Evolutionary conservation across 2,113 vertebrate genomes (phyloP).

Genomic region (Synodontis membranacea): DNA sequence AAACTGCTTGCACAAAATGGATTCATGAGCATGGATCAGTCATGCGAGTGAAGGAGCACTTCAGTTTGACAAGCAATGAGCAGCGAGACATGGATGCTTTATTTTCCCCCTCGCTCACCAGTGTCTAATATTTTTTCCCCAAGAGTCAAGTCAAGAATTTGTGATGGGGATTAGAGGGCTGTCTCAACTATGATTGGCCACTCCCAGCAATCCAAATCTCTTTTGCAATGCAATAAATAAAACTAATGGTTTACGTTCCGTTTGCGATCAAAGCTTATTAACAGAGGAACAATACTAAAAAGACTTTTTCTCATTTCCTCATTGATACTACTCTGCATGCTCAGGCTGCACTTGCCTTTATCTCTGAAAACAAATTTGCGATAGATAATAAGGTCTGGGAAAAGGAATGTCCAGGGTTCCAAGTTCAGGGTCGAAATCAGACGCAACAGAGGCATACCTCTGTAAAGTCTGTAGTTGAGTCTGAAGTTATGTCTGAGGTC

Average conservation of each 20-base stretch:
- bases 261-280: neutral
- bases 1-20: neutral
- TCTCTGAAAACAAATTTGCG: neutral
- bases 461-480: neutral
- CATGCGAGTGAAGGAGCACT: slow-evolving; percentile 1
- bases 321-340: neutral
- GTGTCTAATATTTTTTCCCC: neutral
- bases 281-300: neutral
- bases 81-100: neutral
- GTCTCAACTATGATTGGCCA: neutral
- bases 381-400: neutral
- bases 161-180: neutral
- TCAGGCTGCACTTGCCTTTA: neutral
- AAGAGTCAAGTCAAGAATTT: neutral
- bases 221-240: neutral
- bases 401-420: neutral
- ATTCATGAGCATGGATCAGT: neutral
- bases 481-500: neutral
- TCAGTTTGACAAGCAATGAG: neutral
- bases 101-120: neutral
- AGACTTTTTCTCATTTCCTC: neutral
- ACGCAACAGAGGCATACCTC: neutral
- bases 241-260: neutral
- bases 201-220: neutral
- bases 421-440: neutral